Evolutionary conservation across 1,140 invertebrate species (phyloP).

Genomic region (Trichonephila clavipes): DNA sequence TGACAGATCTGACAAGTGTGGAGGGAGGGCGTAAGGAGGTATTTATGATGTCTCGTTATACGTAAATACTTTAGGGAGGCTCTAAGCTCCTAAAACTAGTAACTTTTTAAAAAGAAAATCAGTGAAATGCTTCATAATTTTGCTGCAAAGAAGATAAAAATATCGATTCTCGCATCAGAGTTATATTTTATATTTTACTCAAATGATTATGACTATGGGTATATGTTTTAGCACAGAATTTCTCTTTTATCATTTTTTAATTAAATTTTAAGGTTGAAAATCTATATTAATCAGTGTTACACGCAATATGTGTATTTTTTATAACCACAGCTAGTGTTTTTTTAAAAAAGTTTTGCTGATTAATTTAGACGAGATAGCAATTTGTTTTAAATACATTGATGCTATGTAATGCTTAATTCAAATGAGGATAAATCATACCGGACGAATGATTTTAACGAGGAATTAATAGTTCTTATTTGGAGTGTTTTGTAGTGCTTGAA

Average conservation of each 20-base stretch:
- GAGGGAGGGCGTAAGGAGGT: neutral
- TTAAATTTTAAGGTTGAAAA: too few relatives aligned
- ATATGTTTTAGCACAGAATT: neutral
- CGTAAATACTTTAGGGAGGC: neutral
- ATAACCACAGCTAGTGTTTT: too few relatives aligned
- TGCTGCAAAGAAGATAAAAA: neutral
- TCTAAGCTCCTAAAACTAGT: neutral
- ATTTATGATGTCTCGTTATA: conserved; percentile 10
- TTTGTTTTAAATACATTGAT: too few relatives aligned
- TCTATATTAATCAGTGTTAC: too few relatives aligned
- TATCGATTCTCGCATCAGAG: neutral
- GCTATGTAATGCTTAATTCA: too few relatives aligned
- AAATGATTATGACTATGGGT: neutral
- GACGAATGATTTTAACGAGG: too few relatives aligned
- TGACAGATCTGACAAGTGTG: conserved; percentile 1
- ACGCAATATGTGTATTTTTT: too few relatives aligned
- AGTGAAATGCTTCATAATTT: neutral
- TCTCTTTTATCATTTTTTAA: neutral
- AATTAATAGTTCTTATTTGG: too few relatives aligned
- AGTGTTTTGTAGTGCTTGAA: too few relatives aligned
- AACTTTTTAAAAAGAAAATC: neutral
- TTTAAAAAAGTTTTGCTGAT: too few relatives aligned
- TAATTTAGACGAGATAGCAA: too few relatives aligned
- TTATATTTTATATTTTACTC: neutral
- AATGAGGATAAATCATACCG: too few relatives aligned